Conservation (phyloP, 2,888 invertebrate genomes). For the Buathra laborator region DNA sequence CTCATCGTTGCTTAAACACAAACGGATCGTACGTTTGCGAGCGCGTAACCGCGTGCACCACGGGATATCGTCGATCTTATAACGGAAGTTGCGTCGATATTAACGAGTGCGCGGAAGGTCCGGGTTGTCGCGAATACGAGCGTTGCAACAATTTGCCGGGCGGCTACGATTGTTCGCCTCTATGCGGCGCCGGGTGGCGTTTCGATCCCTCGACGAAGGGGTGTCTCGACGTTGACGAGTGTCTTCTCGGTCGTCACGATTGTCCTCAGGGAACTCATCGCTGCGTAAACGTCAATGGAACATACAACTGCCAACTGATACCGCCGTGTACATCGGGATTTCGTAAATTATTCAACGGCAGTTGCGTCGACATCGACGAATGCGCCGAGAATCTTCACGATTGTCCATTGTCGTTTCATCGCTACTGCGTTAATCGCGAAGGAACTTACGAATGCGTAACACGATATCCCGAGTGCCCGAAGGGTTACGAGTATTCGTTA, state of each 20-base stretch:
- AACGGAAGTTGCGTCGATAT: constrained; percentile 86
- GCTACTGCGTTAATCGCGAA: constrained; percentile 85
- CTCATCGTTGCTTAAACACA: constrained; percentile 77
- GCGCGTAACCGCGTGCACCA: constrained; percentile 71
- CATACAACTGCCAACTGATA: constrained; percentile 77
- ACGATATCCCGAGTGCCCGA: constrained; percentile 78
- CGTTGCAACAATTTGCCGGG: constrained; percentile 85
- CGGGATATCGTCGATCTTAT: constrained; percentile 80
- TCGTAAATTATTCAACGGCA: constrained; percentile 85
- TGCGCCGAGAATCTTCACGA: constrained; percentile 87
- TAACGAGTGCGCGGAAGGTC: constrained; percentile 86
- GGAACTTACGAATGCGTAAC: constrained; percentile 85
- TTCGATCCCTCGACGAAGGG: constrained; percentile 76
- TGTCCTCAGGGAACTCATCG: constrained; percentile 75
- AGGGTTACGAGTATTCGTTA: constrained; percentile 80
- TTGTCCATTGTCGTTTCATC: constrained; percentile 76
- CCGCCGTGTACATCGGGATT: constrained; percentile 77
- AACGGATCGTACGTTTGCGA: constrained; percentile 80
- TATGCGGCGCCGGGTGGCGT: constrained; percentile 80
- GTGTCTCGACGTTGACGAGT: constrained; percentile 87
- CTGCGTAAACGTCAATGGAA: constrained; percentile 80
- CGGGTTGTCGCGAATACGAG: constrained; percentile 82
- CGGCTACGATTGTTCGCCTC: constrained; percentile 84
- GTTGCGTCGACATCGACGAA: constrained; percentile 90
- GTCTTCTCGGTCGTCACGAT: constrained; percentile 86